Percentiles rank a stretch among this genome's conserved stretches.
Conservation (phyloP, 2,797 vertebrate genomes). For the Cuculus canorus region DNA sequence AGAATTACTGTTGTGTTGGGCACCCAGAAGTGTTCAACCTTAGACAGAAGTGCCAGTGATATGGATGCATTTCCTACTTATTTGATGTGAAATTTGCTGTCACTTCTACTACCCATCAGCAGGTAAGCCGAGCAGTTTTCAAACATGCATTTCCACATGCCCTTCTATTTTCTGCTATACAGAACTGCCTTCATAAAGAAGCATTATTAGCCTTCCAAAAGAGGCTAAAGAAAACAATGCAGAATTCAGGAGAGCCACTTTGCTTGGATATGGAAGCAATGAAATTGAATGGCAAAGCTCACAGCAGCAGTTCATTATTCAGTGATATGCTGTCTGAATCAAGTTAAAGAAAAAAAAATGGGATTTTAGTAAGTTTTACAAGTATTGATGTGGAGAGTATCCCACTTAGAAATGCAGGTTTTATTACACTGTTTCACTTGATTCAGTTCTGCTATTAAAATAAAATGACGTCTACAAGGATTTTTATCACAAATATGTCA, state of each 20-base stretch:
- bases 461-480: not conserved
- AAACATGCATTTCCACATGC: not conserved
- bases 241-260: not conserved
- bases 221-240: not conserved
- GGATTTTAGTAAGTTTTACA: conserved; percentile 21
- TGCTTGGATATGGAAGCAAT: not conserved
- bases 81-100: not conserved
- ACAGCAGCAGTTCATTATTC: conserved; percentile 24
- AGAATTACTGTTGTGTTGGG: not conserved
- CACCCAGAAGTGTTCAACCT: not conserved
- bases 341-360: not conserved
- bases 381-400: not conserved
- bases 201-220: not conserved
- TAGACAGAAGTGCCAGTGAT: not conserved
- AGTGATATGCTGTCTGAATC: not conserved
- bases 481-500: not conserved
- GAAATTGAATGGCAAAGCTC: not conserved
- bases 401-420: not conserved
- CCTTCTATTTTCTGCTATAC: not conserved
- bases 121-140: not conserved
- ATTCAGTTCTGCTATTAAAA: conserved; percentile 20
- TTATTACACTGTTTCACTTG: not conserved
- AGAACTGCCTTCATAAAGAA: not conserved
- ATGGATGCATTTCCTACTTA: not conserved
- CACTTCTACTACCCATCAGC: not conserved